Conservation (phyloP, 2,113 vertebrate species). For the Sander vitreus region DNA sequence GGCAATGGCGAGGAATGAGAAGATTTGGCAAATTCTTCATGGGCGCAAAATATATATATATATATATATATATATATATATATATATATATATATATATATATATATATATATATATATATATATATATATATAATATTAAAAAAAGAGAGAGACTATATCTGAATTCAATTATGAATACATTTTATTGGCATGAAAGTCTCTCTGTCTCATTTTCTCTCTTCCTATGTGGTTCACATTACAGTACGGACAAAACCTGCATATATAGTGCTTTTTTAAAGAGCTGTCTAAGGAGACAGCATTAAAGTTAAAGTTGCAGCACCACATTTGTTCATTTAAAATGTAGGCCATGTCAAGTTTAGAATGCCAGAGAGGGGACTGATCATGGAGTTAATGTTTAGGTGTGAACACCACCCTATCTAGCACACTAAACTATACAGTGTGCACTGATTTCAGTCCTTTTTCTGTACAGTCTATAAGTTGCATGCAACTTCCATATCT, state of each 20-base stretch:
- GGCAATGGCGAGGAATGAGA: too few species aligned
- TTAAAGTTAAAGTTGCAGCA: conserved; percentile 20
- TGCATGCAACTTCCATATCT: neutral
- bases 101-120: too few species aligned
- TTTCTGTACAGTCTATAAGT: neutral
- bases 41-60: too few species aligned
- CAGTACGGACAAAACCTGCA: conserved; percentile 13
- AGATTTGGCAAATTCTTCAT: too few species aligned
- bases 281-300: neutral
- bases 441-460: neutral
- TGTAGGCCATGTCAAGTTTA: neutral
- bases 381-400: conserved; percentile 8
- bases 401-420: neutral
- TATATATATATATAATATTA: too few species aligned
- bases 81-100: too few species aligned
- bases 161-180: neutral
- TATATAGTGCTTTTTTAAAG: conserved; percentile 14
- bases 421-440: neutral
- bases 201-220: neutral
- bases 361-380: neutral
- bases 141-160: too few species aligned
- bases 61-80: too few species aligned
- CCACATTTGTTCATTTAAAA: conserved; percentile 1
- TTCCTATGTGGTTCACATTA: conserved; percentile 6
- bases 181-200: conserved; percentile 1